Evolutionary conservation across 2,888 invertebrate species (phyloP).

Genomic region (Drosophila histrio): DNA sequence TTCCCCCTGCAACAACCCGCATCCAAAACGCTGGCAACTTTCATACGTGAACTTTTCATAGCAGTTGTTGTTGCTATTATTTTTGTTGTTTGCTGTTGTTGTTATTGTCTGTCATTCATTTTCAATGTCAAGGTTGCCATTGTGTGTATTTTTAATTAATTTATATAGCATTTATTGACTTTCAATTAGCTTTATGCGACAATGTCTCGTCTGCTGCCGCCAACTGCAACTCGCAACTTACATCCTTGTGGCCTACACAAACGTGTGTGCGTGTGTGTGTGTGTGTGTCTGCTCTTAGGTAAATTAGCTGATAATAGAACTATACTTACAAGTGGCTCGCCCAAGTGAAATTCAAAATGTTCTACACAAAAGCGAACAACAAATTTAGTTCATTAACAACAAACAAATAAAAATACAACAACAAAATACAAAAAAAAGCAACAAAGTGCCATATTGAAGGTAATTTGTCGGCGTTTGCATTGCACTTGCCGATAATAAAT

Average conservation of each 20-base stretch:
- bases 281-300: slow-evolving; percentile 36
- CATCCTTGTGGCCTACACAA: slow-evolving; percentile 63
- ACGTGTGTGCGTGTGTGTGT: not conserved
- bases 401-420: slow-evolving; percentile 17
- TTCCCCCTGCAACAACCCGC: slow-evolving; percentile 12
- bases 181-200: slow-evolving; percentile 69
- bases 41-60: slow-evolving; percentile 76
- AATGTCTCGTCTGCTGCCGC: slow-evolving; percentile 50
- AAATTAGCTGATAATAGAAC: slow-evolving; percentile 55
- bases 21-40: slow-evolving; percentile 59
- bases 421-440: slow-evolving; percentile 6
- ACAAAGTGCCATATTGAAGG: slow-evolving; percentile 44
- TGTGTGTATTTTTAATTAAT: slow-evolving; percentile 60
- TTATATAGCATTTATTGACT: slow-evolving; percentile 74
- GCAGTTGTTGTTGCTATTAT: slow-evolving; percentile 16
- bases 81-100: slow-evolving; percentile 25
- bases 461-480: slow-evolving; percentile 31
- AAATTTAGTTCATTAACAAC: slow-evolving; percentile 49
- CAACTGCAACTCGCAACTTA: slow-evolving; percentile 35
- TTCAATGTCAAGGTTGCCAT: slow-evolving; percentile 77
- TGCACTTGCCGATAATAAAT: slow-evolving; percentile 66
- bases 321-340: slow-evolving; percentile 6
- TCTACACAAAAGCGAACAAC: slow-evolving; percentile 18
- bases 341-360: slow-evolving; percentile 37
- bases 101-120: slow-evolving; percentile 64